phyloP scores from a whole-genome alignment of 2,797 vertebrate genomes.

The Atherinosoma microstoma region DNA sequence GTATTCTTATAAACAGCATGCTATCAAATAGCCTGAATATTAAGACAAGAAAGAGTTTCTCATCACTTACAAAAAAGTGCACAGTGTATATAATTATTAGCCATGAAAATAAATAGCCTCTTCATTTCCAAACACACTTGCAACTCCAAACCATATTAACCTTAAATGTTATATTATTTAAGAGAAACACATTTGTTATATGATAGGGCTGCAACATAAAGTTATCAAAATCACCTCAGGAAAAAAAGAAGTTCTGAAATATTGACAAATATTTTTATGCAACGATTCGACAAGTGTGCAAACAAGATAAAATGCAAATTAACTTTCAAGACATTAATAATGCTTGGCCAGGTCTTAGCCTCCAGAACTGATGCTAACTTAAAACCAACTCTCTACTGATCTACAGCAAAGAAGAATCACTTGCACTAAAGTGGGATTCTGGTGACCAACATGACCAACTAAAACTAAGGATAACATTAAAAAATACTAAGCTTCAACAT shows the following conservation, averaged over 20 bases:
- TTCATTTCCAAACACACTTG: not conserved
- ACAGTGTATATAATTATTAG: not conserved
- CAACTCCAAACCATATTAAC: not conserved
- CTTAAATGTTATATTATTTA: not conserved
- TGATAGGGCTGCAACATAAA: not conserved
- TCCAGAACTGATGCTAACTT: not conserved
- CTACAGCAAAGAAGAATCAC: not conserved
- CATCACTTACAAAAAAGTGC: not conserved
- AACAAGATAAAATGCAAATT: too few relatives aligned
- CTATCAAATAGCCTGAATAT: slow-evolving; percentile 20
- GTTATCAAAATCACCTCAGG: not conserved
- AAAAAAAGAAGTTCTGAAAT: not conserved
- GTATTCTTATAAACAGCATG: slow-evolving; percentile 23
- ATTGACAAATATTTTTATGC: not conserved
- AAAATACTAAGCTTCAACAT: not conserved
- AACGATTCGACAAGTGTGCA: not conserved
- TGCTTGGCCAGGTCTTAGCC: not conserved
- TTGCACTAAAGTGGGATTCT: not conserved
- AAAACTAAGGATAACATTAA: not conserved
- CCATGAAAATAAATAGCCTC: too few relatives aligned
- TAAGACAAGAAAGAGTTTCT: not conserved
- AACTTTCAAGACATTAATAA: not conserved
- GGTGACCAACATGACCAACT: not conserved
- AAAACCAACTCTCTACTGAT: not conserved
- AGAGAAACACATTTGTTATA: not conserved